These are phyloP conservation scores for Charadrius vociferus DNA, from an alignment of 2,113 vertebrate species.

Conservation along the genomic window DNA sequence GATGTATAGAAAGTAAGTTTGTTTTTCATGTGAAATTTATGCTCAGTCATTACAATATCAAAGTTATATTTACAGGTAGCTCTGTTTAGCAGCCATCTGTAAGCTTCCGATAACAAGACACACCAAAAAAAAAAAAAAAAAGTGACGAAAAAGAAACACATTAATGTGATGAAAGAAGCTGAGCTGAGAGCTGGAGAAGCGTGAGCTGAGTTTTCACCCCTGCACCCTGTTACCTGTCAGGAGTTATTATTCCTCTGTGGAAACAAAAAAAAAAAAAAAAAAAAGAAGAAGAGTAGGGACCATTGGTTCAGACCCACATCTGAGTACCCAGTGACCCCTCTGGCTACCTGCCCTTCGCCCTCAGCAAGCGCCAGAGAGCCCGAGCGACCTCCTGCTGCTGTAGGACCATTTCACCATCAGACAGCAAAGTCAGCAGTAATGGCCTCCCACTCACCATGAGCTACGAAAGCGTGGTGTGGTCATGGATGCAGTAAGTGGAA, in stretches of 20 bases:
- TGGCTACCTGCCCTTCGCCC: background rate
- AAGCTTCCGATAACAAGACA: background rate
- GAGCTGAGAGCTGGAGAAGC: too few species aligned
- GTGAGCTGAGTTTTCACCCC: background rate
- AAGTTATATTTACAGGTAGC: background rate
- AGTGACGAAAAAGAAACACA: background rate
- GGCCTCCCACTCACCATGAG: rapidly evolving
- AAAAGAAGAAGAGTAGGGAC: too few species aligned
- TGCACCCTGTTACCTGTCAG: background rate
- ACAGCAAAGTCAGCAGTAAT: background rate
- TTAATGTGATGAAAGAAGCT: background rate
- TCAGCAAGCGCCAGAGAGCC: background rate
- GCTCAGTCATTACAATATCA: background rate
- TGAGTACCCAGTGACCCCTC: background rate
- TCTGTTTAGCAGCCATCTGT: background rate
- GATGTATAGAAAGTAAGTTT: background rate
- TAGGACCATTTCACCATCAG: background rate
- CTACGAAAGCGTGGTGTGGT: rapidly evolving
- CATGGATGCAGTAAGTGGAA: background rate
- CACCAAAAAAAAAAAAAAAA: background rate
- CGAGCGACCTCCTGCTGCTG: background rate
- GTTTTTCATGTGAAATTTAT: background rate
- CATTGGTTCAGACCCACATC: background rate
- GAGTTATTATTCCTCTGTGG: background rate
- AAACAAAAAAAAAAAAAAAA: background rate